Percentiles rank a stretch among this genome's conserved stretches.
Evolutionary conservation across 2,888 invertebrate genomes (phyloP).

Genomic region (Incurvaria masculella): DNA sequence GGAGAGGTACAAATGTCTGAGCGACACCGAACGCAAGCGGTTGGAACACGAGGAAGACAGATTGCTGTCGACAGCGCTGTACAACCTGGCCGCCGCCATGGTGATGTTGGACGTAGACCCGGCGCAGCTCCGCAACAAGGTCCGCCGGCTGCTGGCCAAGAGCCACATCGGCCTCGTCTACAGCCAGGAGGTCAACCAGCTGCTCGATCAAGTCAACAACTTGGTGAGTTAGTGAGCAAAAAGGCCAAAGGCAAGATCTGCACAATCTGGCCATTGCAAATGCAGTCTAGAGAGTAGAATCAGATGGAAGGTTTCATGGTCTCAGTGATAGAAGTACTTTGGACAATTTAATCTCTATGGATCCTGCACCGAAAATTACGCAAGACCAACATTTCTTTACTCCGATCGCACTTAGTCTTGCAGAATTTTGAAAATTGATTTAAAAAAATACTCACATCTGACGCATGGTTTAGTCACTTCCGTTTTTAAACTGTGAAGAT

Average conservation of each 20-base stretch:
- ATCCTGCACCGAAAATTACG: no score
- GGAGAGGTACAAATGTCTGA: conserved; percentile 92
- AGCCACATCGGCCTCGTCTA: conserved; percentile 98
- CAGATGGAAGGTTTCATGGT: no score
- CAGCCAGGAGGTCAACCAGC: conserved; percentile 95
- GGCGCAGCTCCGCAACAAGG: conserved; percentile 80
- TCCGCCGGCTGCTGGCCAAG: conserved; percentile 90
- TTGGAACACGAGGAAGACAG: conserved; percentile 98
- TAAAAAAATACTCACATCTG: no score
- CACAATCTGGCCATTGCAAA: no score
- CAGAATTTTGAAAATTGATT: no score
- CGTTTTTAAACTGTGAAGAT: no score
- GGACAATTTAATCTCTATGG: no score
- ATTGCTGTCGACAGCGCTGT: conserved; percentile 89
- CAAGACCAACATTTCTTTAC: no score
- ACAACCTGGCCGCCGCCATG: conserved; percentile 94
- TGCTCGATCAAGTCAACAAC: conserved; percentile 91
- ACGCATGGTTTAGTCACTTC: no score
- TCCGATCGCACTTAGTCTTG: no score
- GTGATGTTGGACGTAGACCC: conserved; percentile 89
- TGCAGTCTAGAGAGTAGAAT: no score
- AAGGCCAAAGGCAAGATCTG: no score
- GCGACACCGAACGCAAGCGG: conserved; percentile 89
- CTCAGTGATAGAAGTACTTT: neutral
- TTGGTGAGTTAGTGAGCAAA: conserved; percentile 66